A percentile compares a stretch with the other conserved stretches of the same genome.
Conservation (phyloP, 2,113 vertebrate species). For the Cryptomyrus ogoouensis region DNA sequence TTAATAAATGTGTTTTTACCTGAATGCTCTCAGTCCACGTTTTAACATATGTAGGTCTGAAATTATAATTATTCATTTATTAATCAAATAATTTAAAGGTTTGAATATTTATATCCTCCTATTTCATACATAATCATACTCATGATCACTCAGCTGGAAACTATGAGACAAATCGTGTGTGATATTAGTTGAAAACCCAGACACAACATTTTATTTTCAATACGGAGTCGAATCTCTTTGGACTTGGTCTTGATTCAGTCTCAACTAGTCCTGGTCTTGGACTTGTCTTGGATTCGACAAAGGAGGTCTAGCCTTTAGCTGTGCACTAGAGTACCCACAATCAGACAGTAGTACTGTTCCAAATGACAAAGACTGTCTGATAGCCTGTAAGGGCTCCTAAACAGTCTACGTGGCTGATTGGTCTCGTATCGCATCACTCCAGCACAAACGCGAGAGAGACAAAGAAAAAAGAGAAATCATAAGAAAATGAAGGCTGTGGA, state of each 20-base stretch:
- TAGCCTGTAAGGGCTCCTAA: background rate
- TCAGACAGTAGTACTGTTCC: background rate
- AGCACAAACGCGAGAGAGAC: background rate
- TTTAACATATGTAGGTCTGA: no score
- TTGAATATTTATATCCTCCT: no score
- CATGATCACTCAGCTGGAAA: no score
- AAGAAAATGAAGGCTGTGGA: conserved; percentile 39
- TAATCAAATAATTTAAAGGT: no score
- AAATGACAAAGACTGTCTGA: background rate
- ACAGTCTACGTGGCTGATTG: background rate
- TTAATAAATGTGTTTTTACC: no score
- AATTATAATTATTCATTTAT: no score
- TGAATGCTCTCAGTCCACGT: no score
- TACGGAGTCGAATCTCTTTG: background rate
- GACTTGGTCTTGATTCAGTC: background rate
- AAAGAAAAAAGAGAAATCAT: background rate
- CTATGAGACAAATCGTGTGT: no score
- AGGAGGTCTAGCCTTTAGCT: background rate
- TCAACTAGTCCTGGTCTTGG: background rate
- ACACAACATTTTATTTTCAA: no score
- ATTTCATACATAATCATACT: no score
- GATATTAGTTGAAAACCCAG: no score
- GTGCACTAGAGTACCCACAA: background rate
- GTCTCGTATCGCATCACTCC: background rate
- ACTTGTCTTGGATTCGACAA: background rate